Percentiles rank a stretch among this genome's conserved stretches.
Conservation (phyloP, 2,113 vertebrate genomes). For the Syngnathoides biaculeatus region DNA sequence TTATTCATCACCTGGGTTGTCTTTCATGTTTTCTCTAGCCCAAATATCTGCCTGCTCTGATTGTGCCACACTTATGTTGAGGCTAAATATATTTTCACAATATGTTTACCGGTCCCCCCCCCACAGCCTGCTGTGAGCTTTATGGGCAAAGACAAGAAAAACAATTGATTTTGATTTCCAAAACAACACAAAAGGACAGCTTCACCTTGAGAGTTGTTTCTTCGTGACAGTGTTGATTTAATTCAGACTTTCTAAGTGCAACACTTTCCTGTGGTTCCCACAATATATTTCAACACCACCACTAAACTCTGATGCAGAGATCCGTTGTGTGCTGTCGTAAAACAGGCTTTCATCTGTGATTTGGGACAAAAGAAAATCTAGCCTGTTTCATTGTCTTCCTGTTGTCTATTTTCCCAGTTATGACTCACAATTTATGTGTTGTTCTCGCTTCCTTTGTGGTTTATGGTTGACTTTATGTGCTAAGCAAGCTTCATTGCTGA, state of each 20-base stretch:
- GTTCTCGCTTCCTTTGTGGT: constrained; percentile 27
- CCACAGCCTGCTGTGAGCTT: constrained; percentile 33
- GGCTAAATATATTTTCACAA: constrained; percentile 33
- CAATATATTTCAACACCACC: constrained; percentile 36
- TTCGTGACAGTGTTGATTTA: constrained; percentile 18
- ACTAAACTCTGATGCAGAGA: constrained; percentile 39
- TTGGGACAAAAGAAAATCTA: constrained; percentile 41
- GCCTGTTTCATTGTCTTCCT: constrained; percentile 54
- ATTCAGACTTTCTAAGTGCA: constrained; percentile 17
- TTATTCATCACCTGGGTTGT: constrained; percentile 48
- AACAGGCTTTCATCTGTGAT: constrained; percentile 41
- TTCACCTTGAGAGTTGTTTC: constrained; percentile 9
- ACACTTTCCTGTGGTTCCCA: constrained; percentile 18
- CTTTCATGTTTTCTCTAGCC: constrained; percentile 50
- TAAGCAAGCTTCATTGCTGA: neutral
- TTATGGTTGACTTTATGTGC: neutral
- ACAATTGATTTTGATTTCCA: constrained; percentile 15
- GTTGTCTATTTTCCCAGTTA: constrained; percentile 34
- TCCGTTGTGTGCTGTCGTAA: constrained; percentile 46
- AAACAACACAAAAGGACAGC: constrained; percentile 25
- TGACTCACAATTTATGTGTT: neutral
- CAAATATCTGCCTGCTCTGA: constrained; percentile 48
- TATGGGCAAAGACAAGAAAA: constrained; percentile 13
- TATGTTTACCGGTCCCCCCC: constrained; percentile 19
- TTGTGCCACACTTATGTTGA: constrained; percentile 46